phyloP scores from a whole-genome alignment of 2,888 invertebrate species.

The Drosophila melanocephala region DNA sequence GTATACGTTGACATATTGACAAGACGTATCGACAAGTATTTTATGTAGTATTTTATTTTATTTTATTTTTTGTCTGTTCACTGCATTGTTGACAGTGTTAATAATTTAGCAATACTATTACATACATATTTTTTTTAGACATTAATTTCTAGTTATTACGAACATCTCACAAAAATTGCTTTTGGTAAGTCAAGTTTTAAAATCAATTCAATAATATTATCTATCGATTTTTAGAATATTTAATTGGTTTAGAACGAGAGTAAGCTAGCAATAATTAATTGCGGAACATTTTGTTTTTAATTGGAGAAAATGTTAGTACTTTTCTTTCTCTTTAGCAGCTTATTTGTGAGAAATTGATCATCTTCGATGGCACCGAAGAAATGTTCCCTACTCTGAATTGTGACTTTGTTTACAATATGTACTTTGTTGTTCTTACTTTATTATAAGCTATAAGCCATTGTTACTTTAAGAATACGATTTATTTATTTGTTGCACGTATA shows the following conservation, averaged over 20 bases:
- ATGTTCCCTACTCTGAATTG: conserved; percentile 24
- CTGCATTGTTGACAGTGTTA: conserved; percentile 41
- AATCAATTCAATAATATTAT: conserved; percentile 3
- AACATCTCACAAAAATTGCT: conserved; percentile 29
- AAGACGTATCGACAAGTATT: conserved; percentile 66
- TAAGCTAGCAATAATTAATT: neutral
- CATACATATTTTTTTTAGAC: conserved; percentile 38
- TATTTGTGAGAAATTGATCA: conserved; percentile 27
- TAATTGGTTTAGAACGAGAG: neutral
- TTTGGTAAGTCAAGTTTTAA: neutral
- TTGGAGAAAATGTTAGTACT: neutral
- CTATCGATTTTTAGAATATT: conserved; percentile 1
- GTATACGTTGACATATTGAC: conserved; percentile 63
- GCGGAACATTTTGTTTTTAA: neutral
- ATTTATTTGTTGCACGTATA: conserved; percentile 38
- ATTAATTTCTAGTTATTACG: conserved; percentile 24
- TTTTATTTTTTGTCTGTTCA: conserved; percentile 28
- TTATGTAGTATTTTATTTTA: conserved; percentile 27
- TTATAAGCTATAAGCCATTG: conserved; percentile 68
- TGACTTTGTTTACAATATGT: conserved; percentile 42
- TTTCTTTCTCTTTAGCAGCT: neutral
- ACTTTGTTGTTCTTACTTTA: conserved; percentile 41
- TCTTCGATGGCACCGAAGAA: conserved; percentile 61
- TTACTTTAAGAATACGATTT: conserved; percentile 23
- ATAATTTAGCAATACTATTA: conserved; percentile 56